These are phyloP conservation scores for Prunella strophiata DNA, from an alignment of 2,797 vertebrate species.

Conservation along the genomic window DNA sequence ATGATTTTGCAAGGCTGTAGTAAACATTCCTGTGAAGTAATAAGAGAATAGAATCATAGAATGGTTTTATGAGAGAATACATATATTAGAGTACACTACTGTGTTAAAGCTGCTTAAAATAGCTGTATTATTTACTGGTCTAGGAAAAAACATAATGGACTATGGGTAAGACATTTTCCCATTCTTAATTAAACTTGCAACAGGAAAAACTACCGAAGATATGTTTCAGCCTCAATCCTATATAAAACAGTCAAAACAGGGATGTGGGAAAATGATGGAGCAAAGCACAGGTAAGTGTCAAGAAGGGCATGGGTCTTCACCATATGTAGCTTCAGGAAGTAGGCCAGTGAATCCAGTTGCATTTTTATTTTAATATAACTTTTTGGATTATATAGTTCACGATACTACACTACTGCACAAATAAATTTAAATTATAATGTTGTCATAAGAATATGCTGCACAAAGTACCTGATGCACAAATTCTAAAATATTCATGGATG, in stretches of 20 bases:
- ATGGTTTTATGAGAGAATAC: slow-evolving; percentile 53
- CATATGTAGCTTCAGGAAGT: slow-evolving; percentile 73
- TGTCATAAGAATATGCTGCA: not conserved
- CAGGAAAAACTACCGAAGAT: slow-evolving; percentile 89
- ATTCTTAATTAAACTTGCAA: slow-evolving; percentile 88
- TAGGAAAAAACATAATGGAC: slow-evolving; percentile 79
- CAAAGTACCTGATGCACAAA: slow-evolving; percentile 49
- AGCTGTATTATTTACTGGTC: slow-evolving; percentile 80
- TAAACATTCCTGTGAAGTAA: slow-evolving; percentile 70
- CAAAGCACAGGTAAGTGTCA: slow-evolving; percentile 82
- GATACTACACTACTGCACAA: slow-evolving; percentile 26
- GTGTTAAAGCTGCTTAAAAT: slow-evolving; percentile 76
- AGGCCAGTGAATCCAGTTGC: slow-evolving; percentile 66
- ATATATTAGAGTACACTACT: slow-evolving; percentile 68
- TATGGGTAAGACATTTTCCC: slow-evolving; percentile 86
- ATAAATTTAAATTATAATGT: slow-evolving; percentile 25
- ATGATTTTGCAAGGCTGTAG: slow-evolving; percentile 71
- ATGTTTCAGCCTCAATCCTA: slow-evolving; percentile 87
- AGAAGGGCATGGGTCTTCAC: slow-evolving; percentile 76
- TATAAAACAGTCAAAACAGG: slow-evolving; percentile 89
- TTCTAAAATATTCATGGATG: slow-evolving; percentile 39
- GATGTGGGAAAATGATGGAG: slow-evolving; percentile 85
- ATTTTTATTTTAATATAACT: slow-evolving; percentile 41
- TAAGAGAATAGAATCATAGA: not conserved
- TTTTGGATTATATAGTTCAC: slow-evolving; percentile 40